phyloP scores from a whole-genome alignment of 2,113 vertebrate species.

The Stomatorhinus ivindoensis region DNA sequence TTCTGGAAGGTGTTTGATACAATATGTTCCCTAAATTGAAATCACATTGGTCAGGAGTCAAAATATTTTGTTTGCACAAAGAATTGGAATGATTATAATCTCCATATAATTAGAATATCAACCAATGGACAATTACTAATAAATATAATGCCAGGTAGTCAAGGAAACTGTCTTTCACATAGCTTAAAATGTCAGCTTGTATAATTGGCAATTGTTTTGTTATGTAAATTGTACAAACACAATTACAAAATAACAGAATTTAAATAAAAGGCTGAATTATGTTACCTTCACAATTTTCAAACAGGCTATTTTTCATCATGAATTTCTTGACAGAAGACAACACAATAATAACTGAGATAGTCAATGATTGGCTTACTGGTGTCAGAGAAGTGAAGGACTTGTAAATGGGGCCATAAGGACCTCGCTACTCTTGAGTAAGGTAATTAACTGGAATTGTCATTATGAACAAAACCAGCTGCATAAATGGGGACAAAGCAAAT shows the following conservation, averaged over 20 bases:
- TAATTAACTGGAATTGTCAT: background rate
- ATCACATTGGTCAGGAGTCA: background rate
- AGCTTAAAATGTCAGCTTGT: background rate
- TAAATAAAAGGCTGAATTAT: background rate
- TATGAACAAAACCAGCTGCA: background rate
- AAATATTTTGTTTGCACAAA: background rate
- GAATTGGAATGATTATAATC: background rate
- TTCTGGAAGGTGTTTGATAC: background rate
- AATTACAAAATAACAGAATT: background rate
- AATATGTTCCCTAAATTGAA: background rate
- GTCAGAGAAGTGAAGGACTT: background rate
- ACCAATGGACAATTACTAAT: background rate
- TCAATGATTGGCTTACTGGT: background rate
- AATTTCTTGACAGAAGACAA: background rate
- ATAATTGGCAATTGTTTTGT: background rate
- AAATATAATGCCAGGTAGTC: background rate
- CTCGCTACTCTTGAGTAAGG: background rate
- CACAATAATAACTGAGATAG: background rate
- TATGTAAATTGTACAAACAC: background rate
- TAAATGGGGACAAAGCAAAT: background rate
- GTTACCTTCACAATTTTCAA: background rate
- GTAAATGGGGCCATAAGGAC: background rate
- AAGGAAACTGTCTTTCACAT: background rate
- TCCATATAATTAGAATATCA: background rate
- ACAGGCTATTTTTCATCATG: background rate